Evolutionary conservation across 2,888 invertebrate genomes (phyloP).

Genomic region (Drosophila histrio): DNA sequence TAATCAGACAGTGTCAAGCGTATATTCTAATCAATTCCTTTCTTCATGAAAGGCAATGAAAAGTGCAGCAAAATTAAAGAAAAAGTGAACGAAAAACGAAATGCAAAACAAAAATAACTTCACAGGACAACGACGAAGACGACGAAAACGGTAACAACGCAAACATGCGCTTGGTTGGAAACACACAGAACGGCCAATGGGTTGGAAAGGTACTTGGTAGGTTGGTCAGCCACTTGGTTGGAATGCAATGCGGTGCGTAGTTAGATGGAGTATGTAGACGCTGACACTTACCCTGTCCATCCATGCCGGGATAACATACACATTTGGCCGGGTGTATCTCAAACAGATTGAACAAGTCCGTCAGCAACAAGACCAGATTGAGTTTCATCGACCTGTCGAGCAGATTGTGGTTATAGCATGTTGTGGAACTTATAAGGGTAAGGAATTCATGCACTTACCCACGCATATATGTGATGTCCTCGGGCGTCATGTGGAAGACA

Average conservation of each 20-base stretch:
- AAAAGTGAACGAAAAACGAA: constrained; percentile 27
- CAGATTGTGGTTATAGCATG: background rate
- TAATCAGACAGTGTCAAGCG: background rate
- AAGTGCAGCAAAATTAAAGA: constrained; percentile 19
- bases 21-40: background rate
- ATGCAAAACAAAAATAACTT: constrained; percentile 28
- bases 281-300: constrained; percentile 83
- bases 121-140: constrained; percentile 23
- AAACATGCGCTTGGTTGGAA: constrained; percentile 46
- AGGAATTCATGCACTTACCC: constrained; percentile 86
- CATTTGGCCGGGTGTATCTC: constrained; percentile 96
- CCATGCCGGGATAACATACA: constrained; percentile 92
- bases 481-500: constrained; percentile 97
- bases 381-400: constrained; percentile 93
- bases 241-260: constrained; percentile 72
- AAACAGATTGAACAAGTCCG: constrained; percentile 96
- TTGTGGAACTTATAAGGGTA: background rate
- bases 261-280: constrained; percentile 15
- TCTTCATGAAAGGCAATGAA: constrained; percentile 8
- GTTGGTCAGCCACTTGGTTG: constrained; percentile 13
- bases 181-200: constrained; percentile 49
- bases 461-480: constrained; percentile 97
- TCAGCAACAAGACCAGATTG: constrained; percentile 95
- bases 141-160: constrained; percentile 21
- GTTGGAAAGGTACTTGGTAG: constrained; percentile 17